phyloP scores from a whole-genome alignment of 2,113 vertebrate genomes.

The Sorex araneus region DNA sequence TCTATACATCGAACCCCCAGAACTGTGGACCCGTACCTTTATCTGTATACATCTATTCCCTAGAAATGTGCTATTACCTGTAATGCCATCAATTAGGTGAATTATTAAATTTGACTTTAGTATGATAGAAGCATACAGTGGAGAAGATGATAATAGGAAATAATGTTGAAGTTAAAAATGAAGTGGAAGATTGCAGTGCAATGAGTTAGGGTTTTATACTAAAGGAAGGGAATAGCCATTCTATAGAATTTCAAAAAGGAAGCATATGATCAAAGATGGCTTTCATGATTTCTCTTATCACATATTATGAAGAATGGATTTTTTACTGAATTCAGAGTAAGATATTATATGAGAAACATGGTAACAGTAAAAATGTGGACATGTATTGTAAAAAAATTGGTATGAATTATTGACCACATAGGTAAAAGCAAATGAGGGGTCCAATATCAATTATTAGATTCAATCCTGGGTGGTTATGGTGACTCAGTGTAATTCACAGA shows the following conservation, averaged over 20 bases:
- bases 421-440: neutral
- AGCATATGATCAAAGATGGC: neutral
- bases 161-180: neutral
- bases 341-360: neutral
- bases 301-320: neutral
- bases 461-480: neutral
- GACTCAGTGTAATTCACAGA: neutral
- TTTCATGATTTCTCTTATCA: too few relatives aligned
- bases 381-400: neutral
- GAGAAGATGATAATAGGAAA: neutral
- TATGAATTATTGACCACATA: neutral
- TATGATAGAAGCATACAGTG: neutral
- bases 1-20: too few relatives aligned
- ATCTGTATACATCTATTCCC: too few relatives aligned
- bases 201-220: slow-evolving; percentile 30
- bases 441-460: neutral
- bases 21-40: too few relatives aligned
- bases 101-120: too few relatives aligned
- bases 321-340: neutral
- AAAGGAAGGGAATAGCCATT: neutral
- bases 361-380: neutral
- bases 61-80: too few relatives aligned
- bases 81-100: too few relatives aligned
- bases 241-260: neutral
- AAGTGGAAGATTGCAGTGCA: neutral